phyloP scores from a whole-genome alignment of 1,140 invertebrate genomes.

The Brachionus calyciflorus region DNA sequence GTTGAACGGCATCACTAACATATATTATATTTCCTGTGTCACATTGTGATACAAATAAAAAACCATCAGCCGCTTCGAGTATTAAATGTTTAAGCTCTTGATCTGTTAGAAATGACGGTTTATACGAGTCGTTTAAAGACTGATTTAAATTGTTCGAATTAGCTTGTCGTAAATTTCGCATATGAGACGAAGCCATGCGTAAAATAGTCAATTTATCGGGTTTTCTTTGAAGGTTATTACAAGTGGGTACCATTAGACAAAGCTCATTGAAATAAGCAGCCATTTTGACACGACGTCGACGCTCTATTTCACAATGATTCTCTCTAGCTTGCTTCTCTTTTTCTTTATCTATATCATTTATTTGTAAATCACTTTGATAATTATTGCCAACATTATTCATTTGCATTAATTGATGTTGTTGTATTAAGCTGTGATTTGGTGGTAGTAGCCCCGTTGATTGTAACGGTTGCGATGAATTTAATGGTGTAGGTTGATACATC shows the following conservation, averaged over 20 bases:
- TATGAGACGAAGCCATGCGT: conserved; percentile 97
- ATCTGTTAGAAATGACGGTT: conserved; percentile 96
- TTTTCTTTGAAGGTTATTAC: conserved; percentile 90
- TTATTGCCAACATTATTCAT: not conserved
- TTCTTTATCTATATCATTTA: conserved; percentile 43
- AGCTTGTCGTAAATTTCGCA: conserved; percentile 79
- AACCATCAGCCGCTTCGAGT: conserved; percentile 96
- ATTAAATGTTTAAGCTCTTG: conserved; percentile 98
- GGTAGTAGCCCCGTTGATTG: not conserved
- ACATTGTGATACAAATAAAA: conserved; percentile 96
- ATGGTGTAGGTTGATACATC: conserved; percentile 25
- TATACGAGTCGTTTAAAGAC: conserved; percentile 65
- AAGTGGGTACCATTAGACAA: conserved; percentile 99
- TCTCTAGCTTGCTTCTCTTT: conserved; percentile 66
- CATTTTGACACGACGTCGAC: conserved; percentile 97
- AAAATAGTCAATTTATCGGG: conserved; percentile 99
- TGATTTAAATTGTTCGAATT: not conserved
- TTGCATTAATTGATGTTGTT: not conserved
- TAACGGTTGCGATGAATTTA: not conserved
- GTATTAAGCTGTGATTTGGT: not conserved
- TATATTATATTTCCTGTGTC: conserved; percentile 95
- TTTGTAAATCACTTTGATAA: not conserved
- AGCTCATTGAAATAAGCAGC: conserved; percentile 99
- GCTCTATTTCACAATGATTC: conserved; percentile 99
- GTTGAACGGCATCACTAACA: conserved; percentile 94